Evolutionary conservation across 2,888 invertebrate species (phyloP).

Genomic region (Tetragonisca angustula): DNA sequence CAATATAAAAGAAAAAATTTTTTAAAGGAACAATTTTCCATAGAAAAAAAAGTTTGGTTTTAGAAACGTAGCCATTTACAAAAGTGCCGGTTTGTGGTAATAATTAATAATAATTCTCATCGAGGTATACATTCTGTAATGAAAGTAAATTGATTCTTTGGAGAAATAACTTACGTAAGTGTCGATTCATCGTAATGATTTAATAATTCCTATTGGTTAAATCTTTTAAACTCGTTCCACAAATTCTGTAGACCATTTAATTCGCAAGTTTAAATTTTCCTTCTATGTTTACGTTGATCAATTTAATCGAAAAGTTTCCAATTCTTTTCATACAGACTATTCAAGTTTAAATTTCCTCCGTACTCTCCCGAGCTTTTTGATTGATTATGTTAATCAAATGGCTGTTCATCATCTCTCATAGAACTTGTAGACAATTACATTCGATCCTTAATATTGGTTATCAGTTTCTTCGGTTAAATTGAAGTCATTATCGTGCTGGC

Average conservation of each 20-base stretch:
- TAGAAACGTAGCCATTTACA: neutral
- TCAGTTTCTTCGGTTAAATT: conserved; percentile 3
- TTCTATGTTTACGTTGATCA: neutral
- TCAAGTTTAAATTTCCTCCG: neutral
- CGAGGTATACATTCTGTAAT: too few species aligned
- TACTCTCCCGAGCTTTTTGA: too few species aligned
- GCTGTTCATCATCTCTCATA: too few species aligned
- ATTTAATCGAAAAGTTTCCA: too few species aligned
- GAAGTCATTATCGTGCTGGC: conserved; percentile 4
- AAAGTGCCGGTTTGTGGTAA: neutral
- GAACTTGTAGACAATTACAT: neutral
- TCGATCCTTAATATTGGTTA: neutral
- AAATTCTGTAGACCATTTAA: neutral
- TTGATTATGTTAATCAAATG: too few species aligned
- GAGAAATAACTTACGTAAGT: neutral
- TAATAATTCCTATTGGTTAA: neutral
- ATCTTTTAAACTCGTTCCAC: neutral
- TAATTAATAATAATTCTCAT: neutral
- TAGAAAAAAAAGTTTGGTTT: neutral
- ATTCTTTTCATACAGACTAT: neutral
- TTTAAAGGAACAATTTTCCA: too few species aligned
- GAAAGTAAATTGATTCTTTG: neutral
- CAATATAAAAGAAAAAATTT: too few species aligned
- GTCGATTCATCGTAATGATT: neutral
- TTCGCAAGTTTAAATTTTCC: neutral